Evolutionary conservation across 2,113 vertebrate species (phyloP), one percentile per base, ranked within the genome.

Genomic region (Solea solea): DNA sequence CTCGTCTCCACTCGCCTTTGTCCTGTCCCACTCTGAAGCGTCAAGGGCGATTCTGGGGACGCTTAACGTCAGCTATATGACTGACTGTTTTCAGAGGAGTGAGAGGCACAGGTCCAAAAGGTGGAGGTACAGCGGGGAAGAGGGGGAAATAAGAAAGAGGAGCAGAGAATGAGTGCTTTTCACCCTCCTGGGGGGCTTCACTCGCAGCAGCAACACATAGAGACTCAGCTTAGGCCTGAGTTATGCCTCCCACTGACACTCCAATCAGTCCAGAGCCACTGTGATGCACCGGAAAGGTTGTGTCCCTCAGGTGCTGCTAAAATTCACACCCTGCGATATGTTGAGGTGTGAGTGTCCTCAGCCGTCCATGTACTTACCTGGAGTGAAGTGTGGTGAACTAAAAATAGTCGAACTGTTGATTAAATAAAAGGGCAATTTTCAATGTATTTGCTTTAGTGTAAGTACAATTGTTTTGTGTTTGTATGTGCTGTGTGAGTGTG

Each of bases 31-130:
- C 71, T 83, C 52, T 14, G 1, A 53, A 77, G 83, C 89, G 87
- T 91, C 87, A 89, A 79, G 74, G 68, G 66, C 10, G 27, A 51
- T 72, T 78, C 53, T 27, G 61, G 62, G 63, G 69, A 54, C 7
- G 46, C 76, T 84, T 72, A 80, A 66, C 8, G 74, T 82, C 85
- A 88, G 76, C 87, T 87, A 88, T 90, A 86, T 90, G 85, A 88
- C 81, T 69, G 89, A 88, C 78, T 77, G 82, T 74, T 86, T 86
- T 79, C 64, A 63, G 13, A 60, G 63, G 57, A 57, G 56, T 50
- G 65, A 34, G 52, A 57, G 64, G 42, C 62, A 79, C 70, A 83
- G 73, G 77, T 78, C 72, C 76, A 74, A 76, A 83, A 51, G 59
- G 62, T 82, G 51, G 64, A 69, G 54, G 67, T 54, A 13, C 49